phyloP scores from a whole-genome alignment of 2,113 vertebrate species.

The Morone saxatilis region DNA sequence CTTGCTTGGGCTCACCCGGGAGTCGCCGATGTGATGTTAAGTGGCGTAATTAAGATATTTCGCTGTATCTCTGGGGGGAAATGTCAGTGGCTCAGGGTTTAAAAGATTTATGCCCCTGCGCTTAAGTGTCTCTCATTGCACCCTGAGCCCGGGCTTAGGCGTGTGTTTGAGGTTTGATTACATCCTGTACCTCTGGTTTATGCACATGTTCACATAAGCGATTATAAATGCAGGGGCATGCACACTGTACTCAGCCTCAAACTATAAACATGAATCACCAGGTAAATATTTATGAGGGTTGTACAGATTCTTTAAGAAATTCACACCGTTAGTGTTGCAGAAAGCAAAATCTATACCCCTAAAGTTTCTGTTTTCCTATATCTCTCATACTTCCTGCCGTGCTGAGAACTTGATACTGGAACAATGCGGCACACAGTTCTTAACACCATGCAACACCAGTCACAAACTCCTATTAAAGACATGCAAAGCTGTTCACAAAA shows the following conservation, averaged over 20 bases:
- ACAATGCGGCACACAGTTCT: slow-evolving; percentile 1
- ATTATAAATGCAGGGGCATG: not conserved
- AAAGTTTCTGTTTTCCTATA: not conserved
- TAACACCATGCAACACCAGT: slow-evolving; percentile 25
- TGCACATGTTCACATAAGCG: slow-evolving; percentile 22
- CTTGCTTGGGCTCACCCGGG: slow-evolving; percentile 66
- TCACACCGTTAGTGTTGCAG: not conserved
- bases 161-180: slow-evolving; percentile 51
- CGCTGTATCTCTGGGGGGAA: slow-evolving; percentile 58
- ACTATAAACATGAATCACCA: slow-evolving; percentile 2
- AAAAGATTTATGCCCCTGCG: slow-evolving; percentile 74
- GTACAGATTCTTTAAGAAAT: not conserved
- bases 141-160: slow-evolving; percentile 41
- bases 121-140: slow-evolving; percentile 67
- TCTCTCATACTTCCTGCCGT: not conserved
- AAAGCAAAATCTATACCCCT: not conserved
- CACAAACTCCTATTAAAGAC: slow-evolving; percentile 59
- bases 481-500: slow-evolving; percentile 57
- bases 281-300: slow-evolving; percentile 21
- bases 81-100: slow-evolving; percentile 71
- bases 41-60: slow-evolving; percentile 80
- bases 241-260: slow-evolving; percentile 7
- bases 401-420: not conserved
- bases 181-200: slow-evolving; percentile 34
- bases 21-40: slow-evolving; percentile 75